Base-by-base conservation (phyloP, 1,140 invertebrate species). In the Psix sp. region DNA sequence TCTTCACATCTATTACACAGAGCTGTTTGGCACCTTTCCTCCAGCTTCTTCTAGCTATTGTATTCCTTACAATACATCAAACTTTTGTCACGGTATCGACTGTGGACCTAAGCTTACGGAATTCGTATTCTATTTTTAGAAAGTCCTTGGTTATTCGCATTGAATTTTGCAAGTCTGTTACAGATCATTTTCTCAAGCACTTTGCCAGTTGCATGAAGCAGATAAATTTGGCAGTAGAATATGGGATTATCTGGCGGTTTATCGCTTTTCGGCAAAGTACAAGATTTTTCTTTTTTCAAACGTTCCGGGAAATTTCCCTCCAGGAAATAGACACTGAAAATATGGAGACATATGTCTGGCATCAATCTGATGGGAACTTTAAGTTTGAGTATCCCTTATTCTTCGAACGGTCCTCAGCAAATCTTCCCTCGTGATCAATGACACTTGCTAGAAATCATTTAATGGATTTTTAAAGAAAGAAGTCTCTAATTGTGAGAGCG, bases 1-100 rank as follows among this genome's bases (percentile, higher is more conserved):
- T 52, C 21, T 17, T 29, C 7, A 52, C 49, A 26, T 40, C 35
- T 17, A 52, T 40, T 4, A 21, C 36, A 10, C 49, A 52, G 24
- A 26, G 40, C 24, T 52, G 1, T 18, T 39, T 40, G 7, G 16
- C 6, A 5, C 51, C 51, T 29, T 20, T n/a, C 14, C 16, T 42
- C 51, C 38, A 56, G 1, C 38, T 2, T 13, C 15, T 40, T 6
- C 21, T 26, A 29, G 11, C 24, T 3, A 42, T 56, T 21, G 51
- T 29, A 11, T 56, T 9, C 10, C 33, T 35, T 4, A 18, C 46
- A 24, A 24, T 24, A 7, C 21, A 3, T 24, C 3, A 3, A 24
- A 24, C 21, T 4, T 24, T 24, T 10, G 20, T 18, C 36, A 13
- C 6, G 18, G 21, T 7, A 21, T 52, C 49, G 2, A 26, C 36